Base-by-base conservation (phyloP, 1,140 invertebrate genomes). In the Polyergus mexicanus region DNA sequence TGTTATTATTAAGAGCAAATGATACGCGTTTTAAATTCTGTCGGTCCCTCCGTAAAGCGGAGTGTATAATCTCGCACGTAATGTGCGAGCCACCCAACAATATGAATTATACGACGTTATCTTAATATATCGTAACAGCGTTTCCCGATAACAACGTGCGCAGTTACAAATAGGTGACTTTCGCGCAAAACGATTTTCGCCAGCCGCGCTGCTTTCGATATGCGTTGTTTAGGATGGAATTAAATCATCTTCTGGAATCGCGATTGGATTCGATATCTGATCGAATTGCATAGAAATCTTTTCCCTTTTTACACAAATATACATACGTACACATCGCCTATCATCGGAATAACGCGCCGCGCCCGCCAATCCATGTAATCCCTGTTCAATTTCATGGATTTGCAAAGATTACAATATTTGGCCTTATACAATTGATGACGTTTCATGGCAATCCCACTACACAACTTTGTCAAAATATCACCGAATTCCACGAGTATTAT, bases 91-190 rank as follows among this genome's bases (percentile, higher is more conserved):
- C 65, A 71, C 51, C 25, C 68, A 72, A 81, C 78, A 72, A 60
- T 38, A 72, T 81, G 78, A 83, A 83, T 83, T 74, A 74, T 54
- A 83, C 78, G 68, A 72, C 78, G 78, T 83, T 83, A 83, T 83
- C 78, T 58, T 60, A 69, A 83, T 83, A 72, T 60, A 83, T 72
- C 78, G 78, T 47, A 83, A 74, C 56, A 74, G 54, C 68, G 38
- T 60, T 83, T 32, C 38, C 68, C 78, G 78, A 83, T 83, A 83
- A 83, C 78, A 56, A 47, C 68, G 78, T 74, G 72, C 74, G 32
- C 32, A 83, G 38, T 28, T 83, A 83, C 72, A 74, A 83, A 83
- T 74, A 83, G 68, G 28, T 74, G 68, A 83, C 78, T 83, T 83
- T 83, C 54, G 78, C 68, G 25, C 38, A 69, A 58, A 83, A 60